Conservation (phyloP, 2,113 vertebrate species). For the Entelurus aequoreus region DNA sequence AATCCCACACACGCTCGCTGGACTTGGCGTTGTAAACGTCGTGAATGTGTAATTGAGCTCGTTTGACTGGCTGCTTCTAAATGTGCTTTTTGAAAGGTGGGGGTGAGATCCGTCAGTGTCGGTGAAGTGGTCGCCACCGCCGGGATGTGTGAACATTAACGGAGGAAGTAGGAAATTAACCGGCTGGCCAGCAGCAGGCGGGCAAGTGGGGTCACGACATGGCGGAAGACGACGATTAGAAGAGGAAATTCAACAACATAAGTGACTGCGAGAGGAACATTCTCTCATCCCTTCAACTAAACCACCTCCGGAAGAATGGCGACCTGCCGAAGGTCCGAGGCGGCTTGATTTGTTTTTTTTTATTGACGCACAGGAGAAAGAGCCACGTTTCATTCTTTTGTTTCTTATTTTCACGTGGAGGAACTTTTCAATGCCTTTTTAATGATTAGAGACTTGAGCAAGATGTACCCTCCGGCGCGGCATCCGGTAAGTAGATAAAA, state of each 20-base stretch:
- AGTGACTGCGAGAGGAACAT: constrained; percentile 11
- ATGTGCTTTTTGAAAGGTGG: constrained; percentile 37
- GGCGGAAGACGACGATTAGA: constrained; percentile 26
- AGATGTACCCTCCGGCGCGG: constrained; percentile 69
- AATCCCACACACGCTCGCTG: constrained; percentile 46
- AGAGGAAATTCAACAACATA: constrained; percentile 12
- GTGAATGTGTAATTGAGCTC: constrained; percentile 60
- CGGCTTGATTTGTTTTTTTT: constrained; percentile 30
- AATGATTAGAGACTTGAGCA: constrained; percentile 73
- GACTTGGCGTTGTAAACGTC: constrained; percentile 38
- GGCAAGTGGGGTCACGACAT: constrained; percentile 31
- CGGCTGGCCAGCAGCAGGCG: constrained; percentile 31
- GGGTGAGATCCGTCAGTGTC: constrained; percentile 30
- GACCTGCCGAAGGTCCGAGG: constrained; percentile 15
- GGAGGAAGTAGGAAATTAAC: constrained; percentile 40
- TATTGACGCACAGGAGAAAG: constrained; percentile 28
- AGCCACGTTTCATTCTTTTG: constrained; percentile 15
- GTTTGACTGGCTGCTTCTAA: constrained; percentile 52
- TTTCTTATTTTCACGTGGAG: constrained; percentile 41
- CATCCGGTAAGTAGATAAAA: constrained; percentile 65
- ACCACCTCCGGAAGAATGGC: constrained; percentile 6
- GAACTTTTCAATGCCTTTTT: constrained; percentile 51
- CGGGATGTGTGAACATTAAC: constrained; percentile 34
- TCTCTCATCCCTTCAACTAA: constrained; percentile 28
- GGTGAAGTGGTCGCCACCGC: constrained; percentile 35